Evolutionary conservation across 2,888 invertebrate genomes (phyloP).

Genomic region (Cosmopolites sordidus): DNA sequence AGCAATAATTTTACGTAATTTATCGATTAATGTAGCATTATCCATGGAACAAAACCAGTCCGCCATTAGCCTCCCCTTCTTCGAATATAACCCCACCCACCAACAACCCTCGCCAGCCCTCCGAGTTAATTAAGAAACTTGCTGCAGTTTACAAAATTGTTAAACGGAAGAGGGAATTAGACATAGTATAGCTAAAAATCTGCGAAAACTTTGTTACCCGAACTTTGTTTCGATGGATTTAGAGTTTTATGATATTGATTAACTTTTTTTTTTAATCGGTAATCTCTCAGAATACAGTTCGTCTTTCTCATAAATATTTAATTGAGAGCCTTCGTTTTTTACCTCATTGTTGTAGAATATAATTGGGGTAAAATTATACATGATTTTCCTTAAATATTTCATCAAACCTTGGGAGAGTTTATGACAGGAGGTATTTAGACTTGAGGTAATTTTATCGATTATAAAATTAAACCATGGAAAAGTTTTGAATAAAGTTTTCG

Average conservation of each 20-base stretch:
- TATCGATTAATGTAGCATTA: conserved; percentile 13
- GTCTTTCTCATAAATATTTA: neutral
- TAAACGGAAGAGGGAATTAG: conserved; percentile 19
- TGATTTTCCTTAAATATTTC: too few species aligned
- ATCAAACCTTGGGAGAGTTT: too few species aligned
- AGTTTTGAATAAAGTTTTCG: too few species aligned
- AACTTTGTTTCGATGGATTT: conserved; percentile 13
- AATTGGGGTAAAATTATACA: too few species aligned
- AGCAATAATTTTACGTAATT: conserved; percentile 4
- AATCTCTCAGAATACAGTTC: conserved; percentile 3
- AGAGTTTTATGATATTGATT: conserved; percentile 18
- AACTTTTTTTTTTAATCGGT: conserved; percentile 9
- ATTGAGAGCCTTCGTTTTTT: too few species aligned
- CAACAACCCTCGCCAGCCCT: neutral
- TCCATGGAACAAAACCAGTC: neutral
- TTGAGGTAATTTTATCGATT: too few species aligned
- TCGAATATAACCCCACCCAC: neutral
- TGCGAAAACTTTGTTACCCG: conserved; percentile 12
- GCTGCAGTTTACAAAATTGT: conserved; percentile 22
- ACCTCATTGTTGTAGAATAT: too few species aligned
- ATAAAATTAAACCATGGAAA: too few species aligned
- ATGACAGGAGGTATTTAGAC: too few species aligned
- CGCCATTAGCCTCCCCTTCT: neutral
- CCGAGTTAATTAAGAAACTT: conserved; percentile 23
- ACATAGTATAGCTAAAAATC: conserved; percentile 14